phyloP scores from a whole-genome alignment of 1,140 invertebrate species.

The Papilio helenus region DNA sequence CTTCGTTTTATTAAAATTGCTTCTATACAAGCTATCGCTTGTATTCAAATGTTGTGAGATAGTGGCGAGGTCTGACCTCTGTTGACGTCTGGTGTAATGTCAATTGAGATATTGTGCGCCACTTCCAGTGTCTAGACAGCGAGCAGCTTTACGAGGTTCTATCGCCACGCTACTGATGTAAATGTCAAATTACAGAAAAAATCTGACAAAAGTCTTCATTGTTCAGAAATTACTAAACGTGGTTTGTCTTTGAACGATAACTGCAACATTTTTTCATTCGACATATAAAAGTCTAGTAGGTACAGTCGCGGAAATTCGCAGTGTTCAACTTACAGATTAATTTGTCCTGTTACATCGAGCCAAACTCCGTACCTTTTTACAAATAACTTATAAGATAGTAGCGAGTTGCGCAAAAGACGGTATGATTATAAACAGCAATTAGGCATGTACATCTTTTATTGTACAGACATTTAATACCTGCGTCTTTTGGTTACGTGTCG shows the following conservation, averaged over 20 bases:
- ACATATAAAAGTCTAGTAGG: no score
- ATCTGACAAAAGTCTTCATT: background rate
- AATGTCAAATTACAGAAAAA: constrained; percentile 7
- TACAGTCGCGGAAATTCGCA: no score
- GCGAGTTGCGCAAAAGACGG: no score
- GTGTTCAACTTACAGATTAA: no score
- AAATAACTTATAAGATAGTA: no score
- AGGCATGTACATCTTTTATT: no score
- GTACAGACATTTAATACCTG: no score
- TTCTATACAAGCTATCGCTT: background rate
- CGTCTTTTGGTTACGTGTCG: no score
- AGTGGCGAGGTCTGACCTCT: constrained; percentile 3
- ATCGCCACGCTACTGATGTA: background rate
- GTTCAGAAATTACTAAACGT: background rate
- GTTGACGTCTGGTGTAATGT: constrained; percentile 20
- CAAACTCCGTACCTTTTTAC: no score
- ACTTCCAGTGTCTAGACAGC: constrained; percentile 24
- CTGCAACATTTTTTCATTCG: no score
- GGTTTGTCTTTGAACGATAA: background rate
- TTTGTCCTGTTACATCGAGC: no score
- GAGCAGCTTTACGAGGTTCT: constrained; percentile 4
- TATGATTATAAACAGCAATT: no score
- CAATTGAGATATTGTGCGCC: constrained; percentile 4
- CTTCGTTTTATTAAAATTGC: background rate
- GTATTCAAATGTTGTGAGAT: background rate